phyloP scores from a whole-genome alignment of 2,797 vertebrate genomes.

The Pangasius krempfi region DNA sequence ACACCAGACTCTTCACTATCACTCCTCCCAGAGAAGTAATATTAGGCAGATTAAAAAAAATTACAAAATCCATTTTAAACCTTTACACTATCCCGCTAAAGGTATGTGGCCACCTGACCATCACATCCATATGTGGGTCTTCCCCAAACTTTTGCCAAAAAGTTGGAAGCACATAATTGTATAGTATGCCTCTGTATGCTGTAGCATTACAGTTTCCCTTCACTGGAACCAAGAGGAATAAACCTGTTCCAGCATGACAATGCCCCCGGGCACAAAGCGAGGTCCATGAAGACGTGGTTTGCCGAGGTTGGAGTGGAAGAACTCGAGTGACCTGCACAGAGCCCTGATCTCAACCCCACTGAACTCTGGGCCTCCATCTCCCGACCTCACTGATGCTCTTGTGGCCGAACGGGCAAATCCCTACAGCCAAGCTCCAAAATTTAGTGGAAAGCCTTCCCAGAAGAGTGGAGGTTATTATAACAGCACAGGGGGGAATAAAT shows the following conservation, averaged over 20 bases:
- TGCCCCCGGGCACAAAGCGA: not conserved
- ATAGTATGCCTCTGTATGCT: not conserved
- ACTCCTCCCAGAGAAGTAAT: not conserved
- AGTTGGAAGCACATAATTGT: not conserved
- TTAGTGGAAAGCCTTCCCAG: not conserved
- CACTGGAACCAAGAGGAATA: too few relatives aligned
- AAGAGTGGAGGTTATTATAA: not conserved
- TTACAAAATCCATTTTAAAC: not conserved
- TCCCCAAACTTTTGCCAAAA: not conserved
- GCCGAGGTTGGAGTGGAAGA: not conserved
- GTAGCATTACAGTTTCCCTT: not conserved
- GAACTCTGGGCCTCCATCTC: not conserved
- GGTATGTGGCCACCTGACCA: not conserved
- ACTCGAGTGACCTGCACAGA: not conserved
- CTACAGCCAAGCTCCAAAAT: not conserved
- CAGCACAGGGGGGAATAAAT: not conserved
- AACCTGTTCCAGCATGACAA: not conserved
- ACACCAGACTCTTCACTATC: not conserved
- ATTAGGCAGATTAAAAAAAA: not conserved
- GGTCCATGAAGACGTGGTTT: not conserved
- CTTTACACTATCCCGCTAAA: not conserved
- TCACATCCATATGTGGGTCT: not conserved
- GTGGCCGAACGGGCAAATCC: not conserved
- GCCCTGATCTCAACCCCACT: not conserved
- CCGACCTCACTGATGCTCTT: not conserved